Evolutionary conservation across 2,888 invertebrate genomes (phyloP).

Genomic region (Tenthredo amoena): DNA sequence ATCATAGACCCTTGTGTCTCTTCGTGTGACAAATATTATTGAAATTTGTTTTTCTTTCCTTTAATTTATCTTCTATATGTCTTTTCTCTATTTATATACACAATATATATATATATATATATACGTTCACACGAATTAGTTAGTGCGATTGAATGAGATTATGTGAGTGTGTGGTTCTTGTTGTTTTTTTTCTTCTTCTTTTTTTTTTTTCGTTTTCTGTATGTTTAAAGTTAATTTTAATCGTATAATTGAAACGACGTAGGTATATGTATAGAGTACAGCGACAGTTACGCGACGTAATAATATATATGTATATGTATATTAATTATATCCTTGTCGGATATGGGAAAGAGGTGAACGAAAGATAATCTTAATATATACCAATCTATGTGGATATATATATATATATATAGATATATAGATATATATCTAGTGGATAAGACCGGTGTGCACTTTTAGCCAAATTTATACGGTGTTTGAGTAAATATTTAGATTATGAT

Average conservation of each 20-base stretch:
- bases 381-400: neutral
- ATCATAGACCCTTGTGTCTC: neutral
- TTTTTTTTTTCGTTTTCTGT: neutral
- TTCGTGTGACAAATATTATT: neutral
- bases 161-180: conserved; percentile 53
- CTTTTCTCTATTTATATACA: neutral
- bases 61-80: neutral
- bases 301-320: neutral
- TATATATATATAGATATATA: no score
- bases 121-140: neutral
- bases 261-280: conserved; percentile 66
- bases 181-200: conserved; percentile 26
- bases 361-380: neutral
- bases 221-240: conserved; percentile 12
- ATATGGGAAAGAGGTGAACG: neutral
- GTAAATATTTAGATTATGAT: conserved; percentile 18
- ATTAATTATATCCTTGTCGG: neutral
- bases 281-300: conserved; percentile 13
- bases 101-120: conserved; percentile 33
- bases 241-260: conserved; percentile 74
- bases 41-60: neutral
- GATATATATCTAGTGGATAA: neutral
- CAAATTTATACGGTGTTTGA: conserved; percentile 11
- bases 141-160: neutral
- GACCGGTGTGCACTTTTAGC: neutral